Conservation (phyloP, 1,140 invertebrate species). For the Araneus ventricosus region DNA sequence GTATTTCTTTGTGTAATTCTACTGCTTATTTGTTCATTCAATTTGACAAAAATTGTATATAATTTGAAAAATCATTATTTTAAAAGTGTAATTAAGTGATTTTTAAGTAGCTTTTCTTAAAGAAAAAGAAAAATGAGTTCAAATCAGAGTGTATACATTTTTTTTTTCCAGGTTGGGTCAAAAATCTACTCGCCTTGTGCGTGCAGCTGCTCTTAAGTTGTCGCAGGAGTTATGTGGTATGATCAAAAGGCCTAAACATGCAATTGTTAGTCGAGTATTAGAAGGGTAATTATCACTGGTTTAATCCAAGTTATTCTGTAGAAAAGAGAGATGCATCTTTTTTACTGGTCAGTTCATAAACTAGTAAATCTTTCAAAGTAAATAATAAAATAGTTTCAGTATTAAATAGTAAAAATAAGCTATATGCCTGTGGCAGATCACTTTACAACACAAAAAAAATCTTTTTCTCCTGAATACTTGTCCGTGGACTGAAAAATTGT, state of each 20-base stretch:
- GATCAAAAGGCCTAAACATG: slow-evolving; percentile 93
- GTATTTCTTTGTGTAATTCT: slow-evolving; percentile 76
- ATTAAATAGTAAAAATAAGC: no score
- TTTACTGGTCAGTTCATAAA: background rate
- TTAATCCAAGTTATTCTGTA: slow-evolving; percentile 41
- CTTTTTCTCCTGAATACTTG: no score
- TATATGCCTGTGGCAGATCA: no score
- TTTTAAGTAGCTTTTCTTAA: no score
- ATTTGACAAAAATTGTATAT: background rate
- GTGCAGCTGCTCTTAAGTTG: slow-evolving; percentile 97
- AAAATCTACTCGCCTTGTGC: slow-evolving; percentile 96
- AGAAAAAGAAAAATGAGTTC: no score
- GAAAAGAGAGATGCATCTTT: no score
- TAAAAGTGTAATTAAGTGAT: background rate
- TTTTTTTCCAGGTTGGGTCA: slow-evolving; percentile 91
- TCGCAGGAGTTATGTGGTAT: slow-evolving; percentile 96
- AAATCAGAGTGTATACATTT: background rate
- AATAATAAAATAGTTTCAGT: no score
- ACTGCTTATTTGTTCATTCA: background rate
- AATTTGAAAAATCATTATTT: no score
- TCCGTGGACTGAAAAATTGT: no score
- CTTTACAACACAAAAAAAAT: no score
- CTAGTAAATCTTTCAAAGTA: background rate
- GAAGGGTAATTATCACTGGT: slow-evolving; percentile 81
- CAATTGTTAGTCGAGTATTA: slow-evolving; percentile 90